Evolutionary conservation across 2,113 vertebrate genomes (phyloP).

Genomic region (Megaceryle torquata): DNA sequence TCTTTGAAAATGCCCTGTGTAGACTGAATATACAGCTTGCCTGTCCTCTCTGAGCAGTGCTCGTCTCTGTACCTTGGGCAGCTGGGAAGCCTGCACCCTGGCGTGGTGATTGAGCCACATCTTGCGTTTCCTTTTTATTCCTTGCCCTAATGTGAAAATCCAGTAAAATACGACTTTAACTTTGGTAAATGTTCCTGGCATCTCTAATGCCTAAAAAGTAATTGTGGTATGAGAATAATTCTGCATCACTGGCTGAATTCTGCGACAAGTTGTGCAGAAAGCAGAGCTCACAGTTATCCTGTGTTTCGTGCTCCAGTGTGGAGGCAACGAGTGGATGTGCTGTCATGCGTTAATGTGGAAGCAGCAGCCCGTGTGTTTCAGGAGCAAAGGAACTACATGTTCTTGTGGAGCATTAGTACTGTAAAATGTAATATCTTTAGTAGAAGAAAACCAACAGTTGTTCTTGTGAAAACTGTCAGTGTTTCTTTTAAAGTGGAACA

Average conservation of each 20-base stretch:
- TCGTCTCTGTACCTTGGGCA: background rate
- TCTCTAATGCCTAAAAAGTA: background rate
- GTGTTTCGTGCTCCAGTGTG: background rate
- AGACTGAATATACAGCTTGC: background rate
- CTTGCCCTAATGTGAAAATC: background rate
- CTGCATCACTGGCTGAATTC: background rate
- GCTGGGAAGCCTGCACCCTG: background rate
- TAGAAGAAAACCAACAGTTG: background rate
- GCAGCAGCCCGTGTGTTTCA: background rate
- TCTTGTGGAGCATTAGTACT: background rate
- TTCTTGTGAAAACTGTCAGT: background rate
- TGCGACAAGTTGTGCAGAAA: background rate
- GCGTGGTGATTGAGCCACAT: background rate
- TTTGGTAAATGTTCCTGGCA: background rate
- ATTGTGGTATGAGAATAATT: background rate
- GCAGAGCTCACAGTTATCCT: fast-evolving
- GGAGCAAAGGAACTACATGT: background rate
- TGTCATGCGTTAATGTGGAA: background rate
- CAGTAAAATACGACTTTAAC: background rate
- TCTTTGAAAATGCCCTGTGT: background rate
- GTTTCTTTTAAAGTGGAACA: background rate
- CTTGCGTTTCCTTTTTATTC: background rate
- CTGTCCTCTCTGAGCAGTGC: background rate
- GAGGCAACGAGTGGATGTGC: background rate
- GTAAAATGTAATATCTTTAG: background rate